Percentiles rank a stretch among this genome's conserved stretches.
These are phyloP conservation scores for Passer domesticus DNA, from an alignment of 2,113 vertebrate genomes.

Conservation along the genomic window DNA sequence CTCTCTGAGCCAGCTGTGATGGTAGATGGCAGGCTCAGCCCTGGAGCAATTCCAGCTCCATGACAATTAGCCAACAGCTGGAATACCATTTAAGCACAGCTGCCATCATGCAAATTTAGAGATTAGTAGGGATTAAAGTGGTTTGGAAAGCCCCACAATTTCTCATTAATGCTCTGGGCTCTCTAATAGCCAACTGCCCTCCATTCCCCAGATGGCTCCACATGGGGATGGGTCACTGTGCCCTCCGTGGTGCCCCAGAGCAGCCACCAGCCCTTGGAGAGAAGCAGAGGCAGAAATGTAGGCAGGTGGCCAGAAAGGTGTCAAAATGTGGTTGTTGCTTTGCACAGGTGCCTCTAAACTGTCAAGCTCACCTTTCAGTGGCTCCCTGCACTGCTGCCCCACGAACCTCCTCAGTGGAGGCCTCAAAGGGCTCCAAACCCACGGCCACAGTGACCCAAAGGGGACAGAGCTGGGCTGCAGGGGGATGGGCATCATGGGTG, in stretches of 20 bases:
- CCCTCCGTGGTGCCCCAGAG: neutral
- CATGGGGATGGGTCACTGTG: neutral
- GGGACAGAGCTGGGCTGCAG: neutral
- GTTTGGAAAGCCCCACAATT: neutral
- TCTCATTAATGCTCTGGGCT: neutral
- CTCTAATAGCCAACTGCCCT: neutral
- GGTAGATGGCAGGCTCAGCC: neutral
- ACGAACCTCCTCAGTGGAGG: neutral
- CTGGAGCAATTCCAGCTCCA: neutral
- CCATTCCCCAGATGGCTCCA: accelerated
- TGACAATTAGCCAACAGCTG: neutral
- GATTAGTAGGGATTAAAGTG: neutral
- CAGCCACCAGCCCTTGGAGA: neutral
- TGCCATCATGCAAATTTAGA: neutral
- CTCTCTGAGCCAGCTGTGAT: neutral
- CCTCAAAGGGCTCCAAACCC: neutral
- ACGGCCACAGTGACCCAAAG: accelerated
- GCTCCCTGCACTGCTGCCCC: neutral
- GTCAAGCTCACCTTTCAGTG: neutral
- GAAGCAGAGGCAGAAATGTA: neutral
- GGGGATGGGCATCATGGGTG: accelerated
- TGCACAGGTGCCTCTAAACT: neutral
- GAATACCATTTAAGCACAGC: neutral
- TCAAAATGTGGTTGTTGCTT: neutral
- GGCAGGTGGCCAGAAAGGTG: neutral